These are phyloP conservation scores for Spea bombifrons DNA, from an alignment of 2,113 vertebrate species.

Conservation along the genomic window DNA sequence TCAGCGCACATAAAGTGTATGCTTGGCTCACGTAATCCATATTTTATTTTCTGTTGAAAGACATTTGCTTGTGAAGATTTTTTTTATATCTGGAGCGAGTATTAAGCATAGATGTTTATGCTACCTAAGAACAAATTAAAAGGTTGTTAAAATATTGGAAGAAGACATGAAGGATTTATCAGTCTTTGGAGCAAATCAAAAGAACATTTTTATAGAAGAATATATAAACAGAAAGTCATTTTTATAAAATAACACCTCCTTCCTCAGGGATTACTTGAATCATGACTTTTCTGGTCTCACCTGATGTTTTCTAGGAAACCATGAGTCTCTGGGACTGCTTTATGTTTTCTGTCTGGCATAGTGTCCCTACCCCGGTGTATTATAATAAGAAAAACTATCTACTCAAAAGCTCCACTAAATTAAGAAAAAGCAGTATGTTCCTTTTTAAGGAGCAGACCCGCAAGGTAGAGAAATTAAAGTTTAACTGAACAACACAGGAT, in stretches of 20 bases:
- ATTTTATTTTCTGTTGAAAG: conserved; percentile 44
- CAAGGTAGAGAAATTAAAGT: no score
- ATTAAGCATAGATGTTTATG: conserved; percentile 14
- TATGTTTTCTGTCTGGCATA: neutral
- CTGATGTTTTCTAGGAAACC: neutral
- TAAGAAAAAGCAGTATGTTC: no score
- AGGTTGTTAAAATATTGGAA: neutral
- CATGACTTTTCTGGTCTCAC: neutral
- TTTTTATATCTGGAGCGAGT: conserved; percentile 21
- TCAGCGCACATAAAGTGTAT: conserved; percentile 32
- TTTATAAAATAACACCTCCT: neutral
- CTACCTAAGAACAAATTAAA: neutral
- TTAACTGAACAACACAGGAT: no score
- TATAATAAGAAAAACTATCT: no score
- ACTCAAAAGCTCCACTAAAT: no score
- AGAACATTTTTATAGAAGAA: neutral
- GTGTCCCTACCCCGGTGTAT: no score
- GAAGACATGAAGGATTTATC: conserved; percentile 21
- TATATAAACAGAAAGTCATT: neutral
- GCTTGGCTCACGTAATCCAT: conserved; percentile 26
- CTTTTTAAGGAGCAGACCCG: no score
- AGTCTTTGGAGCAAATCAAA: neutral
- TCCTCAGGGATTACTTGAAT: neutral
- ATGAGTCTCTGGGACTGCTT: neutral
- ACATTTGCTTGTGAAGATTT: conserved; percentile 24